Base-by-base conservation (phyloP, 2,113 vertebrate genomes). In the Labeo rohita region DNA sequence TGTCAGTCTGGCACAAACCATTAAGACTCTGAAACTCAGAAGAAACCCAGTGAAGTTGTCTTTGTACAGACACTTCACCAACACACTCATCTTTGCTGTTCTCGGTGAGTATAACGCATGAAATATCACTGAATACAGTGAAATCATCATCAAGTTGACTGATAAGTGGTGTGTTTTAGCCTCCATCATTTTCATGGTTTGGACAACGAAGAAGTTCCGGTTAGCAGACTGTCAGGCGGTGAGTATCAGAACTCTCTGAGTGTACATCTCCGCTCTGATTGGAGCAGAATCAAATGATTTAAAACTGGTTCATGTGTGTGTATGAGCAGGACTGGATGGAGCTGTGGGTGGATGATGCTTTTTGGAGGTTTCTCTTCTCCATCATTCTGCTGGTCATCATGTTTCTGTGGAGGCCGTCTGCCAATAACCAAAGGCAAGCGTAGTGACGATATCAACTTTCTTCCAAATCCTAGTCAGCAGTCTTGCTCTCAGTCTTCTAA, bases 281-380 rank as follows among this genome's bases (percentile, higher is more conserved):
- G 68, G 36, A 72, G 36, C 66, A 21, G 39, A n/a, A n/a, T 8
- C 39, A 6, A 4, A 45, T 11, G 18, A 73, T 21, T 6, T 73
- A 2, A 73, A 45, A n/a, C 70, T n/a, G 70, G 16, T 43, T 39
- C 6, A 3, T 45, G 15, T 83, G 77, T 75, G 4, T 49, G 84
- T 36, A 3, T 86, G 2, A 34, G 15, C 79, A 97, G 96, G 96
- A 97, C 18, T 97, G 96, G 96, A 95, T 95, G 87, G 96, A 97
- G 88, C 92, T 95, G 79, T 97, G 96, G 96, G 95, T 97, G 47
- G 96, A 97, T 45, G 96, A 96, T 85, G 96, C 96, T 0, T 97
- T 97, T 93, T 97, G 96, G 96, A 95, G 96, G 90, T 96, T 97
- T 87, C 92, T 97, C 84, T 97, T 97, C 86, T 97, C 96, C 6